Conservation (phyloP, 2,888 invertebrate genomes). For the Noctua janthina region DNA sequence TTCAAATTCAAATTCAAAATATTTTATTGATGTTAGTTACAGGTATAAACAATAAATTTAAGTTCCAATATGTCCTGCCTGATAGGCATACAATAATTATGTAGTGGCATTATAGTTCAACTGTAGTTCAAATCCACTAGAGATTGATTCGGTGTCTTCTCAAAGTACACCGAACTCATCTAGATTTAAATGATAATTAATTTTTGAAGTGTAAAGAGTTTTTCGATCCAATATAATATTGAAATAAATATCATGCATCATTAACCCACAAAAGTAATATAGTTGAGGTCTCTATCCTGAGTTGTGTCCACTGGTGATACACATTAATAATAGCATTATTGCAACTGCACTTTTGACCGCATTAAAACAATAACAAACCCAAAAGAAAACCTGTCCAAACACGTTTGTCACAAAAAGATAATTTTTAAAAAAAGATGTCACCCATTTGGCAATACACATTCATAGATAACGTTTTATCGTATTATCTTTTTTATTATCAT, state of each 20-base stretch:
- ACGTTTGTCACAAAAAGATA: conserved; percentile 20
- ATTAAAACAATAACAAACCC: conserved; percentile 1
- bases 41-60: too few species aligned
- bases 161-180: neutral
- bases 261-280: too few species aligned
- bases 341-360: neutral
- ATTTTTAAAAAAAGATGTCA: conserved; percentile 21
- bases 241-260: too few species aligned
- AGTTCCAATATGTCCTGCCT: too few species aligned
- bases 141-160: neutral
- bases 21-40: too few species aligned
- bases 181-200: too few species aligned
- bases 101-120: too few species aligned
- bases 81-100: too few species aligned
- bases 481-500: conserved; percentile 15
- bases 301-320: neutral
- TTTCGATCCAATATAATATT: too few species aligned
- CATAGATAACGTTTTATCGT: conserved; percentile 13
- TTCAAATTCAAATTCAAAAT: too few species aligned
- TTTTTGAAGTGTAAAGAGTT: too few species aligned
- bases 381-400: conserved; percentile 21
- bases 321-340: neutral
- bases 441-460: conserved; percentile 1
- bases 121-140: neutral
- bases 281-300: neutral